Base-by-base conservation (phyloP, 2,113 vertebrate species). In the Rhegmatorhina hoffmannsi region DNA sequence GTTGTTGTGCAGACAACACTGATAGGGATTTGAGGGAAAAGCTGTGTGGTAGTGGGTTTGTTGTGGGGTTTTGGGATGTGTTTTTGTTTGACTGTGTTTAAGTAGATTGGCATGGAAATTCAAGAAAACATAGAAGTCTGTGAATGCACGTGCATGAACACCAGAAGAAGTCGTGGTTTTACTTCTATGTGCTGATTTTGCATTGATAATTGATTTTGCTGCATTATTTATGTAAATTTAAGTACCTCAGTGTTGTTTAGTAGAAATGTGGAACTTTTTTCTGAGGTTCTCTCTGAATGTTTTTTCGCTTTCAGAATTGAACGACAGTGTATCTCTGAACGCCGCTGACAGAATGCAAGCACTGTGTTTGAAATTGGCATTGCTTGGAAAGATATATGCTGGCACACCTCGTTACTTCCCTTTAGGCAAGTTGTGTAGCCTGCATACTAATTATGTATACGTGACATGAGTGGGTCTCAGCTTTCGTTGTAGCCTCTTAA, bases 341-440 rank as follows among this genome's bases (percentile, higher is more conserved):
- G 97, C 99, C 0, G 60, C 96, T 17, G 99, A 99, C 95, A 98
- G 99, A 88, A 99, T 99, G 99, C 98, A 98, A 64, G 98, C 99
- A 1, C 98, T 99, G 83, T 99, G 98, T 96, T 97, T 99, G 85
- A 99, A 99, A 97, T 97, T 99, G 81, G 98, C 99, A 10, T 98
- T 99, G 2, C 98, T 99, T 72, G 99, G 99, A n/a, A 99, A 98
- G 97, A 98, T 98, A 80, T 99, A 99, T 23, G 98, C 98, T 31
- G 98, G 99, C 92, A 99, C 99, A 11, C 99, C 99, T n/a, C 98
- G 98, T 75, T 99, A 99, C 97, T 99, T 99, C 69, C 99, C 99
- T 75, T 95, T 99, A 90, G 99, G 99, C 99, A 97, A 97, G 97
- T 81, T 36, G 6, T 58, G 56, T 52, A 52, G 24, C 26, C 29